phyloP scores from a whole-genome alignment of 2,888 invertebrate species.

The Brachypterus glaber region DNA sequence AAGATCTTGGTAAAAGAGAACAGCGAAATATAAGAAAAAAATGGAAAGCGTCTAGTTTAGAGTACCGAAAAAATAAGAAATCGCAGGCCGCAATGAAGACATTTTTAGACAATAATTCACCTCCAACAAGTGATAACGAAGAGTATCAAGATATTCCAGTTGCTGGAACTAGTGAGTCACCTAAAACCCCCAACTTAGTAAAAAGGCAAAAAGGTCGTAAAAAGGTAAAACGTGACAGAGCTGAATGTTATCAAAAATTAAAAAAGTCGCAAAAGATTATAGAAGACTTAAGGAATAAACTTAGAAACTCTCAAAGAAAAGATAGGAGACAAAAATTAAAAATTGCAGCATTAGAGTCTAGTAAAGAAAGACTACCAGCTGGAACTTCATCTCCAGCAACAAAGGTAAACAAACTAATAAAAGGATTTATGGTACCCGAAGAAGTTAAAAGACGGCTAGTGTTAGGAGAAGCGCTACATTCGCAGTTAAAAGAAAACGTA shows the following conservation, averaged over 20 bases:
- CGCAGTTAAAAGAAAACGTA: constrained; percentile 1
- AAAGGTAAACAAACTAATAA: constrained; percentile 3
- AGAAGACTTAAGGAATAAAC: no score
- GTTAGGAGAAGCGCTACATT: constrained; percentile 2
- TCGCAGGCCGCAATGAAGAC: background rate
- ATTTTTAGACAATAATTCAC: constrained; percentile 4
- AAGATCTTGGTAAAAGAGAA: constrained; percentile 2
- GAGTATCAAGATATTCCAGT: background rate
- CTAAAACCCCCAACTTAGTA: background rate
- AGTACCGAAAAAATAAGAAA: constrained; percentile 3
- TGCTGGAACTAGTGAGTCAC: background rate
- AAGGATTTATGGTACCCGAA: constrained; percentile 3
- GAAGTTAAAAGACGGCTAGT: constrained; percentile 3
- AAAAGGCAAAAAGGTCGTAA: background rate
- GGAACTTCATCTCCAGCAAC: background rate
- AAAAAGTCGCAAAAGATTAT: background rate
- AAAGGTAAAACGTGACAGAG: background rate
- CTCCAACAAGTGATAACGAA: constrained; percentile 4
- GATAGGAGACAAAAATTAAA: background rate
- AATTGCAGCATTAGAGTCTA: constrained; percentile 1
- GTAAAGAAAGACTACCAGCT: constrained; percentile 1
- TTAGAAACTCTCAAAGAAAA: constrained; percentile 3
- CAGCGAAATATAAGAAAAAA: background rate
- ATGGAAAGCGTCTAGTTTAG: constrained; percentile 2
- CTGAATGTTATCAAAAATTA: background rate